These are phyloP conservation scores for Agonopterix subpropinquella DNA, from an alignment of 2,888 invertebrate species.

Conservation along the genomic window DNA sequence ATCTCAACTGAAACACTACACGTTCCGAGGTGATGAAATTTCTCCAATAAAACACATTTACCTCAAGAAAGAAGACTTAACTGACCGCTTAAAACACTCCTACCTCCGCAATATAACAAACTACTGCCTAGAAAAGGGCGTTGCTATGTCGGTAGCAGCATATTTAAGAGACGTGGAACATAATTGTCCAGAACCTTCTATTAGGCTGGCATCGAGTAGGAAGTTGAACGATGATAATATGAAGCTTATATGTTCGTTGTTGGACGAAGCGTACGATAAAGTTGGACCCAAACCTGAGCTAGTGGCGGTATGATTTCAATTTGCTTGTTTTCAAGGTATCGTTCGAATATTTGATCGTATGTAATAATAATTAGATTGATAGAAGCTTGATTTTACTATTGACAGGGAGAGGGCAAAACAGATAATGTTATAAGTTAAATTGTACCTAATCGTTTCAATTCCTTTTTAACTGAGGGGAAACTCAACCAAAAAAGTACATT, in stretches of 20 bases:
- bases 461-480: too few species aligned
- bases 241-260: conserved; percentile 37
- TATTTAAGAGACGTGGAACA: conserved; percentile 82
- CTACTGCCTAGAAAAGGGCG: conserved; percentile 78
- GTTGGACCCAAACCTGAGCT: conserved; percentile 53
- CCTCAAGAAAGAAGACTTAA: conserved; percentile 68
- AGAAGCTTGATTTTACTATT: too few species aligned
- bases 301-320: conserved; percentile 18
- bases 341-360: not conserved
- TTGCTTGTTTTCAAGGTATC: not conserved
- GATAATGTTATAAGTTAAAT: too few species aligned
- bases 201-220: conserved; percentile 82
- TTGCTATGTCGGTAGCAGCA: conserved; percentile 82
- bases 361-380: too few species aligned
- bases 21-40: conserved; percentile 74
- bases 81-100: conserved; percentile 59
- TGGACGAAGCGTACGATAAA: conserved; percentile 58
- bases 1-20: conserved; percentile 55
- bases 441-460: too few species aligned
- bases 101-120: conserved; percentile 78
- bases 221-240: conserved; percentile 79
- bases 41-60: conserved; percentile 87
- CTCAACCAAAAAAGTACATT: too few species aligned
- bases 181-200: conserved; percentile 80
- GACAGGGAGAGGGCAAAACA: too few species aligned